These are phyloP conservation scores for Prochilodus magdalenae DNA, from an alignment of 2,113 vertebrate genomes.

Conservation along the genomic window DNA sequence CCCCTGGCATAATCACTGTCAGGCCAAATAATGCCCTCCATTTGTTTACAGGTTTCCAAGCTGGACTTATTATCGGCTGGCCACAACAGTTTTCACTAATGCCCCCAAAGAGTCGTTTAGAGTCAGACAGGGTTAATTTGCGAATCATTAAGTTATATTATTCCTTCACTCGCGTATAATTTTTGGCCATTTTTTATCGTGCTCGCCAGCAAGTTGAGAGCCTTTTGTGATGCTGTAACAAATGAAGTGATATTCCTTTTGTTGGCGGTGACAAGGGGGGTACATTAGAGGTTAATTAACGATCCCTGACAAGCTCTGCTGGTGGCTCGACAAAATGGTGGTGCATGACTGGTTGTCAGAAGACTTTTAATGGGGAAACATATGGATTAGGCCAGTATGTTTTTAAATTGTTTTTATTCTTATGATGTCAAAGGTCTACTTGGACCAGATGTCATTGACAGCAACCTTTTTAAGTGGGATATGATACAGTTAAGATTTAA, in stretches of 20 bases:
- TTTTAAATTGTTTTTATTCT: neutral
- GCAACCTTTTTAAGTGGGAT: neutral
- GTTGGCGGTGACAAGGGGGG: conserved; percentile 72
- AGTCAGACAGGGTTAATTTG: conserved; percentile 72
- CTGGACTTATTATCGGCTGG: conserved; percentile 63
- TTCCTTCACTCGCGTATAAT: conserved; percentile 66
- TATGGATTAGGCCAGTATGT: neutral
- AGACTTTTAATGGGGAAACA: neutral
- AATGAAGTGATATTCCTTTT: conserved; percentile 75
- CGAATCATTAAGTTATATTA: conserved; percentile 73
- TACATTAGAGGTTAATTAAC: conserved; percentile 74
- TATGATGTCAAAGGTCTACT: neutral
- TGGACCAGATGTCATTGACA: neutral
- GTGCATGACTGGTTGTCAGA: conserved; percentile 7
- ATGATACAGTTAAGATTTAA: neutral
- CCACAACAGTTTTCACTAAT: conserved; percentile 58
- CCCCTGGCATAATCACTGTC: conserved; percentile 54
- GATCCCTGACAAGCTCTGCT: conserved; percentile 64
- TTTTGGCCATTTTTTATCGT: conserved; percentile 60
- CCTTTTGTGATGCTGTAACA: conserved; percentile 71
- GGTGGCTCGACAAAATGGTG: conserved; percentile 32
- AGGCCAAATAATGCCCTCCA: conserved; percentile 48
- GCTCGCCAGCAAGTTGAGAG: conserved; percentile 70
- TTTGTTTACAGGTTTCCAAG: conserved; percentile 59
- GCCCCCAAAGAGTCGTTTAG: conserved; percentile 47